phyloP scores from a whole-genome alignment of 1,140 invertebrate species.

The Cydia pomonella region DNA sequence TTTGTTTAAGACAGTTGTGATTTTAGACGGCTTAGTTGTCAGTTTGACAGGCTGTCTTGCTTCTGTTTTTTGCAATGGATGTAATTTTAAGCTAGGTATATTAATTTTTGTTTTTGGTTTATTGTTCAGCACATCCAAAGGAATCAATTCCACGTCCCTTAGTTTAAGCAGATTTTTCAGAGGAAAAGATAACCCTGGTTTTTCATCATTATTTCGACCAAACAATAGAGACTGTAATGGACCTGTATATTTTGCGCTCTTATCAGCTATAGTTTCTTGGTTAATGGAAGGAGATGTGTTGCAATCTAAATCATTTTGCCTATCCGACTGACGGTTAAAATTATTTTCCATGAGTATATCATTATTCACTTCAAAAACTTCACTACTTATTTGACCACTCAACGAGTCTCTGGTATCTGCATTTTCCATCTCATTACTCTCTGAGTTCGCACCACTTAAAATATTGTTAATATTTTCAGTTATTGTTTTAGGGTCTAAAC shows the following conservation, averaged over 20 bases:
- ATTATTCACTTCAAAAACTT: background rate
- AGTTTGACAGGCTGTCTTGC: background rate
- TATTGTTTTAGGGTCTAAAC: constrained; percentile 14
- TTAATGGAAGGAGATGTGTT: background rate
- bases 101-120: constrained; percentile 14
- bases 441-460: background rate
- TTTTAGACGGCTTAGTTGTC: background rate
- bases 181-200: constrained; percentile 32
- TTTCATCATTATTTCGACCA: constrained; percentile 15
- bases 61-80: background rate
- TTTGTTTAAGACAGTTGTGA: too few relatives aligned
- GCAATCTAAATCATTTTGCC: background rate
- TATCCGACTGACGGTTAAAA: background rate
- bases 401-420: background rate
- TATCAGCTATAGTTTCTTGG: background rate
- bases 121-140: background rate
- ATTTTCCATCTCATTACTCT: background rate
- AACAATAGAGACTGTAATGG: constrained; percentile 35
- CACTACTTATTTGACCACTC: background rate
- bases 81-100: background rate
- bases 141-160: constrained; percentile 44
- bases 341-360: background rate
- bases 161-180: constrained; percentile 44
- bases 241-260: background rate
- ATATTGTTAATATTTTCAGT: constrained; percentile 17